Evolutionary conservation across 2,113 vertebrate genomes (phyloP), one percentile per base, ranked within the genome.

Genomic region (Amblyornis subalaris): DNA sequence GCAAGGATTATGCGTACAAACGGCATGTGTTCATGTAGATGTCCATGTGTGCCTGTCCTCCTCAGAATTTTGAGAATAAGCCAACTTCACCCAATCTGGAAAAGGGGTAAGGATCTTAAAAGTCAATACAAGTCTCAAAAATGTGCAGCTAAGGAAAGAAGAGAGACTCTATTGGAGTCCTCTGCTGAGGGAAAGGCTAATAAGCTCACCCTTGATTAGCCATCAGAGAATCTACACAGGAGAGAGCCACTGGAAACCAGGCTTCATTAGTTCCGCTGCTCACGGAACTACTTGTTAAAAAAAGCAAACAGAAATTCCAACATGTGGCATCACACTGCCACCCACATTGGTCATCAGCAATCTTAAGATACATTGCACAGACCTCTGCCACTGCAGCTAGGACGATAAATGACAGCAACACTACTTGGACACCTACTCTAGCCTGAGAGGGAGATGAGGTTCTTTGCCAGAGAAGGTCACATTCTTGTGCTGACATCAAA

Each of bases 171-270:
- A 58, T 66, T 66, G 48, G 87, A 96, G 81, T 73, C 73, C 85
- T 77, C 77, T 91, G 61, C 75, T 85, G 79, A 95, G 85, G 82
- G 90, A 95, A 96, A 94, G 95, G 85, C 90, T 92, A 90, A 75
- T 85, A 90, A 95, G 94, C 95, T 94, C 95, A 96, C 94, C 95
- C 94, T 95, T 96, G 95, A 90, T 94, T 92, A 96, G 95, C 90
- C 95, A 96, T 96, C 95, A 96, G 94, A 95, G 96, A 96, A 96
- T 96, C 94, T 94, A 95, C 95, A 95, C 94, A 92, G 95, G 95
- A 94, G 96, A 96, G 94, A 90, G 96, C 67, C 85, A 85, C 96
- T 93, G 95, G 95, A 80, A 96, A 95, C 92, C 96, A 96, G 95
- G 95, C 95, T 94, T 96, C 95, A 92, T 94, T 95, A 96, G 95